A percentile compares a stretch with the other conserved stretches of the same genome.
Conservation (phyloP, 2,113 vertebrate species). For the Laticauda colubrina region DNA sequence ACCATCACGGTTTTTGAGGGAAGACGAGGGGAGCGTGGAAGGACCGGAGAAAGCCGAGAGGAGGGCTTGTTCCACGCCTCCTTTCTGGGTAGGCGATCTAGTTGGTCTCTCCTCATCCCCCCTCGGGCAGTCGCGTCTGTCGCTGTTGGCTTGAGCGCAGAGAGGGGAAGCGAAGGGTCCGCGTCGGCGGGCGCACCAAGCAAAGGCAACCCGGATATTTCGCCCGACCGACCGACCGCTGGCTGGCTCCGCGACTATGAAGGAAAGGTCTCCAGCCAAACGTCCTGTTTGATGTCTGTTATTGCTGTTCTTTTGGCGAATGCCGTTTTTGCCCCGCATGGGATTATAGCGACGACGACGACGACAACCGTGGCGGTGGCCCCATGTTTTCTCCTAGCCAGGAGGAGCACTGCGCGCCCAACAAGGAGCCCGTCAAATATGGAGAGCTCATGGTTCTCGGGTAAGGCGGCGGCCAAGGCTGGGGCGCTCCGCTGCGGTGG, state of each 20-base stretch:
- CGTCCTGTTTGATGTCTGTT: neutral
- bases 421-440: constrained; percentile 92
- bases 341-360: constrained; percentile 52
- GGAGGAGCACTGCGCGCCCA: constrained; percentile 88
- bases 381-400: constrained; percentile 91
- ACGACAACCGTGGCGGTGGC: constrained; percentile 49
- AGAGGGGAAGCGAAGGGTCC: neutral
- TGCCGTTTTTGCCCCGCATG: neutral
- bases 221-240: neutral
- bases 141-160: neutral
- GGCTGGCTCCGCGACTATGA: neutral
- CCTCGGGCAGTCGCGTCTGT: constrained; percentile 6
- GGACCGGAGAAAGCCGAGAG: neutral
- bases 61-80: neutral
- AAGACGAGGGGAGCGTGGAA: neutral
- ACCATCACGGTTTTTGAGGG: neutral
- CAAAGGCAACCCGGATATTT: neutral
- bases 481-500: neutral
- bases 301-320: too few relatives aligned
- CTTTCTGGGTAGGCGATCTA: neutral
- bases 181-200: constrained; percentile 10
- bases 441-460: constrained; percentile 93
- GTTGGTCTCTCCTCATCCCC: constrained; percentile 32
- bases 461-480: constrained; percentile 71
- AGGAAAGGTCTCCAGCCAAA: neutral